Evolutionary conservation across 2,797 vertebrate species (phyloP).

Genomic region (Sternarchorhynchus goeldii): DNA sequence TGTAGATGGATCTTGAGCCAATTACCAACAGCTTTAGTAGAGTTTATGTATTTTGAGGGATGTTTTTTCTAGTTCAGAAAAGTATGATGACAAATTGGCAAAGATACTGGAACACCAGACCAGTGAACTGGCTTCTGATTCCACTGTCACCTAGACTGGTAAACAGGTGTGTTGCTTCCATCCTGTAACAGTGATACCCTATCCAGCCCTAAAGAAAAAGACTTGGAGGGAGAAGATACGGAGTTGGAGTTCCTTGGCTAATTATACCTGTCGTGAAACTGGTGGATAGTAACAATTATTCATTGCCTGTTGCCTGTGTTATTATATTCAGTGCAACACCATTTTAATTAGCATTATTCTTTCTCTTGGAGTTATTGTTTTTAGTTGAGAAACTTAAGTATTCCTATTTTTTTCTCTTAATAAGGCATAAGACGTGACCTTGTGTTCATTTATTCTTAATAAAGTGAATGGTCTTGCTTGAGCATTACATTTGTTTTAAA

Average conservation of each 20-base stretch:
- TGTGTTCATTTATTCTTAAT: conserved; percentile 41
- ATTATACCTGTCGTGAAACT: conserved; percentile 19
- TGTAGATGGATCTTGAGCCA: conserved; percentile 27
- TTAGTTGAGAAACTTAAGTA: conserved; percentile 18
- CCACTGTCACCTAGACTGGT: no score
- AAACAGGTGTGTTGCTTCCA: not conserved
- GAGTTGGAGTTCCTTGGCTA: conserved; percentile 1
- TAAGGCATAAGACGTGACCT: not conserved
- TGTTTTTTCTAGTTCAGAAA: conserved; percentile 35
- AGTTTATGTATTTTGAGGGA: not conserved
- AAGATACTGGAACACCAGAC: conserved; percentile 1
- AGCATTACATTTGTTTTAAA: conserved; percentile 2
- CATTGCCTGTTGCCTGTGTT: conserved; percentile 3
- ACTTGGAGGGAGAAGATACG: conserved; percentile 12
- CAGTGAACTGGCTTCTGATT: conserved; percentile 6
- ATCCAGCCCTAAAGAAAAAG: conserved; percentile 12
- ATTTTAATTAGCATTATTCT: conserved; percentile 41
- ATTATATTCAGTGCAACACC: conserved; percentile 6
- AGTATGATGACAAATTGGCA: not conserved
- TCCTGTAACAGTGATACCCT: not conserved
- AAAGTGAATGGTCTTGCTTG: conserved; percentile 34
- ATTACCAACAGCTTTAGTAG: not conserved
- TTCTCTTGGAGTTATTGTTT: conserved; percentile 7
- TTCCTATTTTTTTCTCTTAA: conserved; percentile 24
- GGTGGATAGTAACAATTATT: not conserved